phyloP scores from a whole-genome alignment of 2,113 vertebrate genomes.

The Acanthochromis polyacanthus region DNA sequence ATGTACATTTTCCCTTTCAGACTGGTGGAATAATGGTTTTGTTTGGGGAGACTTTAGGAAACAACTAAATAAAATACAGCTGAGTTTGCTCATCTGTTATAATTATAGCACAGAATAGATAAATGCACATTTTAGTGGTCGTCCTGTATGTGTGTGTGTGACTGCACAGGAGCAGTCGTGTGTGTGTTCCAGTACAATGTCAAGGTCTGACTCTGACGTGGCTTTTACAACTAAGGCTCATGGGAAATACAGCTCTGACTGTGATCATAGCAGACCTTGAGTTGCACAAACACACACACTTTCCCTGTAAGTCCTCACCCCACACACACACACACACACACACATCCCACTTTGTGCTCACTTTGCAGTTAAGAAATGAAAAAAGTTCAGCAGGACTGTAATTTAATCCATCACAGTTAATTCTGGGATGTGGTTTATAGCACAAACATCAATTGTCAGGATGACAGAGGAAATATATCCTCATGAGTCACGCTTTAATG shows the following conservation, averaged over 20 bases:
- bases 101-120: constrained; percentile 2
- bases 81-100: background rate
- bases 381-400: background rate
- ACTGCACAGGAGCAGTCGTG: background rate
- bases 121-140: background rate
- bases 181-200: constrained; percentile 8
- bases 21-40: too few relatives aligned
- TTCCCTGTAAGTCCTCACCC: too few relatives aligned
- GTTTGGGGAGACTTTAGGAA: too few relatives aligned
- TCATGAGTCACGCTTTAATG: constrained; percentile 51
- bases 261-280: constrained; percentile 35
- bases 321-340: constrained; percentile 6
- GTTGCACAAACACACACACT: background rate
- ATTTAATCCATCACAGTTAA: constrained; percentile 23
- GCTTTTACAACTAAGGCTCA: constrained; percentile 33
- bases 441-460: background rate
- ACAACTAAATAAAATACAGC: background rate
- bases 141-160: constrained; percentile 1
- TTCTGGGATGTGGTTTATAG: constrained; percentile 13
- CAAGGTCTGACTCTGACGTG: constrained; percentile 47
- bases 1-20: too few relatives aligned
- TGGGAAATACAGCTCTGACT: constrained; percentile 35
- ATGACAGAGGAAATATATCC: constrained; percentile 16
- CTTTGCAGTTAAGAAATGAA: background rate
- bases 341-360: constrained; percentile 2